Percentiles rank a stretch among this genome's conserved stretches.
These are phyloP conservation scores for Protonibea diacanthus DNA, from an alignment of 2,797 vertebrate species.

Conservation along the genomic window DNA sequence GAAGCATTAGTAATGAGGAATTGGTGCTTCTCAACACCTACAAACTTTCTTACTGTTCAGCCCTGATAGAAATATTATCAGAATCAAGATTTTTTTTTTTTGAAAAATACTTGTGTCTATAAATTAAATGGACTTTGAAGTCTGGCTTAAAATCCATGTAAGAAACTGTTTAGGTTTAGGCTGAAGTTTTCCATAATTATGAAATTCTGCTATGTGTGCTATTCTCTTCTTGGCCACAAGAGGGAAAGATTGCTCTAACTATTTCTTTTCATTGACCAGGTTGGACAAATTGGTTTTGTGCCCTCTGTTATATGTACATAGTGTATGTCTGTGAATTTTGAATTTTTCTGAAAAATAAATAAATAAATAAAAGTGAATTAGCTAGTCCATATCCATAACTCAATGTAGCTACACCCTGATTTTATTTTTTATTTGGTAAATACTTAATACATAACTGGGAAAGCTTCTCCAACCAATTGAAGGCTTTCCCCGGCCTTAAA, in stretches of 20 bases:
- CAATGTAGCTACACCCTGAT: no score
- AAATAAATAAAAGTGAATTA: background rate
- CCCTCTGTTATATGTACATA: no score
- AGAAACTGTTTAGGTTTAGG: background rate
- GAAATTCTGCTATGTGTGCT: background rate
- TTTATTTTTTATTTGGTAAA: background rate
- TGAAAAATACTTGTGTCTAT: background rate
- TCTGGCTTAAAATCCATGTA: background rate
- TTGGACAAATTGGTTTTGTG: fast-evolving
- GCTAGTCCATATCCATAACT: no score
- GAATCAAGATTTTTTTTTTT: no score
- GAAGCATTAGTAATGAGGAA: background rate
- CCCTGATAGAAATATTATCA: no score
- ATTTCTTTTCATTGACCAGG: conserved; percentile 13
- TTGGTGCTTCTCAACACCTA: background rate
- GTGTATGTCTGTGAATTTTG: background rate
- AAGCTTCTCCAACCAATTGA: no score
- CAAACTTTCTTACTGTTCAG: conserved; percentile 21
- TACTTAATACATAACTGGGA: background rate
- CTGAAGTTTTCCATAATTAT: background rate
- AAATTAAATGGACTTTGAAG: background rate
- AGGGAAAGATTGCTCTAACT: conserved; percentile 36
- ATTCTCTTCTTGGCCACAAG: conserved; percentile 61
- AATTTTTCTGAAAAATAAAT: background rate
- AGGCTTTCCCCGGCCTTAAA: background rate